Base-by-base conservation (phyloP, 2,888 invertebrate genomes). In the Drosophila monieri region DNA sequence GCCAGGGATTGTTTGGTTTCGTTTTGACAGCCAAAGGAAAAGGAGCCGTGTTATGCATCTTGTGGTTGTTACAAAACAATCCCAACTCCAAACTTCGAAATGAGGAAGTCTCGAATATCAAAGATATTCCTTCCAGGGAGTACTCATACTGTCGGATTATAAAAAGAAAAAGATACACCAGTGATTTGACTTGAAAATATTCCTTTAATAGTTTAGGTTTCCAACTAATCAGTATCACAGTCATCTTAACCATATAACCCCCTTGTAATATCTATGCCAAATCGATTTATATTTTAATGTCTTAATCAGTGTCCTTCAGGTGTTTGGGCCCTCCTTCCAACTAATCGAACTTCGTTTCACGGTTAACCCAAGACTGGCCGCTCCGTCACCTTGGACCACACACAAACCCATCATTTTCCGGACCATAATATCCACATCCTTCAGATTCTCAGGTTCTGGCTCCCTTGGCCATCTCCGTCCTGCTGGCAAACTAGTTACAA, bases 341-440 rank as follows among this genome's bases (percentile, higher is more conserved):
- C 72, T 71, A 66, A 83, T 73, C 53, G 69, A 27, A 44, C 27
- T 15, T 18, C 62, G 52, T 69, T 49, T 25, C 35, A 66, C 57
- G 78, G 78, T 81, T 81, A 81, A 87, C 81, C 88, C 83, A 70
- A 72, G 48, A 80, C 56, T 85, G 78, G 48, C 57, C 56, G 85
- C 51, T 73, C 52, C 51, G 75, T 66, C 73, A 78, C 78, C 85
- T 68, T 56, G 54, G 52, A 58, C 23, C 54, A 55, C 78, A 58
- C 65, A 25, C 46, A 30, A n/a, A 14, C 51, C 30, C 46, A 39
- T 6, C 10, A 27, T 2, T 41, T 44, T 14, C 39, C 25, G 3
- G 12, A 30, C 25, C 10, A 48, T 18, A 41, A 18, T n/a, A 35
- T 6, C n/a, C 5, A 25, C 4, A 21, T 54, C 30, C 61, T 59